Percentiles rank a stretch among this genome's conserved stretches.
phyloP scores from a whole-genome alignment of 2,113 vertebrate genomes.

The Chrysochloris asiatica region DNA sequence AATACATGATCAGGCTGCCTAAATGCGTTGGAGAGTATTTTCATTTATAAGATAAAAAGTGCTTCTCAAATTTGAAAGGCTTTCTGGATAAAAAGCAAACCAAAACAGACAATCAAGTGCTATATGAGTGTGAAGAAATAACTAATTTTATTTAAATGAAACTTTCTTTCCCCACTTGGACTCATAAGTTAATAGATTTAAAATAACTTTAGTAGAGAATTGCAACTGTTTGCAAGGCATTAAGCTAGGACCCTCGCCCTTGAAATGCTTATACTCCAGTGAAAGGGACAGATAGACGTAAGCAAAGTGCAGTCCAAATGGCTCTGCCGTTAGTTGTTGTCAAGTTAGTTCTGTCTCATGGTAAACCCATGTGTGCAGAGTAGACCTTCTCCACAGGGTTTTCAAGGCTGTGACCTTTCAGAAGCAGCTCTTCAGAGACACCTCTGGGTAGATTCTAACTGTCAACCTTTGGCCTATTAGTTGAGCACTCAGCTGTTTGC shows the following conservation, averaged over 20 bases:
- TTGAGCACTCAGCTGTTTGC: not conserved
- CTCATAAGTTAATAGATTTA: slow-evolving; percentile 16
- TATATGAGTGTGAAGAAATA: not conserved
- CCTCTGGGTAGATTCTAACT: not conserved
- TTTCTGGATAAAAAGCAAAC: slow-evolving; percentile 53
- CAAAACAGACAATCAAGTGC: not conserved
- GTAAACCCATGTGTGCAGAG: not conserved
- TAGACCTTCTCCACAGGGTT: not conserved
- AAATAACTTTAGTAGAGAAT: slow-evolving; percentile 28
- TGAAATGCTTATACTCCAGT: not conserved
- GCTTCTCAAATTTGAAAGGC: slow-evolving; percentile 27
- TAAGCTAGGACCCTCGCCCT: not conserved
- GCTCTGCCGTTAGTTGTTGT: not conserved
- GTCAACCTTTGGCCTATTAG: not conserved
- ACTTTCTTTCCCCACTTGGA: not conserved
- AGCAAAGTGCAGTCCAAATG: not conserved
- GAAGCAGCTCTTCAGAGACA: not conserved
- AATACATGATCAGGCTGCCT: slow-evolving; percentile 43
- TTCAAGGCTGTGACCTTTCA: not conserved
- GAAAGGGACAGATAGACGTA: not conserved
- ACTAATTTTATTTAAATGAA: slow-evolving; percentile 42
- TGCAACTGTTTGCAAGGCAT: not conserved
- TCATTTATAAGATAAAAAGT: slow-evolving; percentile 58
- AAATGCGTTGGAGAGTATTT: slow-evolving; percentile 55
- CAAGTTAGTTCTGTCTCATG: not conserved